Conservation (phyloP, 2,888 invertebrate species). For the Caenorhabditis drosophilae region DNA sequence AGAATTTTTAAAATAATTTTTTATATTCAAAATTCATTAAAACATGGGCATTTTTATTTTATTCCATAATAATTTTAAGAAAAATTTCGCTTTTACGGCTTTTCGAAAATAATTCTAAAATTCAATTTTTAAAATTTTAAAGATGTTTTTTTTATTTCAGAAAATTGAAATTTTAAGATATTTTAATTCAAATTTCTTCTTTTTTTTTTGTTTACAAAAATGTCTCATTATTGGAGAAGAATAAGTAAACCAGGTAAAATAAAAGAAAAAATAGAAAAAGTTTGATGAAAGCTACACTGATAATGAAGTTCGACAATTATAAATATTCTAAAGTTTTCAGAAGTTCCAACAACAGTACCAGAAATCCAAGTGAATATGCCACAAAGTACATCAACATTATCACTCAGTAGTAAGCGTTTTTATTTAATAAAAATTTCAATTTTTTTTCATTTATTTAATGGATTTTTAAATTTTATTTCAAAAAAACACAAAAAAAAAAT, state of each 20-base stretch:
- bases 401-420: conserved; percentile 43
- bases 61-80: too few relatives aligned
- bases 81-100: too few relatives aligned
- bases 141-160: neutral
- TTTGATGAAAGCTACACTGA: too few relatives aligned
- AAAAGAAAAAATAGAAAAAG: neutral
- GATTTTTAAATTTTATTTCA: neutral
- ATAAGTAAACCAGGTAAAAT: conserved; percentile 36
- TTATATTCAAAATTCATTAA: neutral
- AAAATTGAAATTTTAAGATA: neutral
- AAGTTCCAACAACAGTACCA: conserved; percentile 47
- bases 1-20: neutral
- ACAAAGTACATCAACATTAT: conserved; percentile 41
- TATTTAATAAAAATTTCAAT: too few relatives aligned
- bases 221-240: conserved; percentile 32
- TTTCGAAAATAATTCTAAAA: too few relatives aligned
- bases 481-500: neutral
- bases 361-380: conserved; percentile 48
- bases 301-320: too few relatives aligned
- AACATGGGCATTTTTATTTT: too few relatives aligned
- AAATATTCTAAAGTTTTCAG: conserved; percentile 21
- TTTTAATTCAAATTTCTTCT: neutral
- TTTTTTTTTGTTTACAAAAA: conserved; percentile 10
- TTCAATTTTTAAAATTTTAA: neutral
- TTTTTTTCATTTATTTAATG: too few relatives aligned